Percentiles rank a stretch among this genome's conserved stretches.
phyloP scores from a whole-genome alignment of 2,888 invertebrate genomes.

The Panzeria rudis region DNA sequence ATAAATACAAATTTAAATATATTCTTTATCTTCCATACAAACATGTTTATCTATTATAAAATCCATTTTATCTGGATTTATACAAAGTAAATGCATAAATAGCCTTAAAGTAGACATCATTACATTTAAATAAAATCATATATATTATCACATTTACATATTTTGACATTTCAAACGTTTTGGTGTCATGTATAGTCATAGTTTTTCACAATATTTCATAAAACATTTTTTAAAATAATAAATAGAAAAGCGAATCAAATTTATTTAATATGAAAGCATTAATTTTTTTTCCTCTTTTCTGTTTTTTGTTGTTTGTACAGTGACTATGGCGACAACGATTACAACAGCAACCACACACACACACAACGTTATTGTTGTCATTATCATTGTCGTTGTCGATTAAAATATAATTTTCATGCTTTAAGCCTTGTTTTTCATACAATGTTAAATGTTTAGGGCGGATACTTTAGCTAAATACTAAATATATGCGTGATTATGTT shows the following conservation, averaged over 20 bases:
- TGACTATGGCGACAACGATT: not conserved
- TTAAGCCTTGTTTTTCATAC: not conserved
- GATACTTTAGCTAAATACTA: constrained; percentile 9
- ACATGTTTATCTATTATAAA: no score
- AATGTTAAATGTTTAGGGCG: constrained; percentile 39
- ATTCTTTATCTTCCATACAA: no score
- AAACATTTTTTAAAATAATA: not conserved
- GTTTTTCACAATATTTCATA: constrained; percentile 20
- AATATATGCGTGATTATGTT: not conserved
- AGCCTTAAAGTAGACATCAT: constrained; percentile 26
- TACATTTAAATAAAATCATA: constrained; percentile 34
- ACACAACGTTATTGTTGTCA: not conserved
- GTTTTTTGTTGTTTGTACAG: not conserved
- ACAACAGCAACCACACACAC: not conserved
- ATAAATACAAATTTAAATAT: no score
- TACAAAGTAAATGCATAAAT: not conserved
- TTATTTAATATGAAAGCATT: not conserved
- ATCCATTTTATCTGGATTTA: no score
- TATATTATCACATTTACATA: constrained; percentile 29
- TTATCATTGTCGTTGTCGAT: constrained; percentile 8
- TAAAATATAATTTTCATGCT: constrained; percentile 35
- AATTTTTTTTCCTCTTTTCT: not conserved
- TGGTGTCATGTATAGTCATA: not conserved
- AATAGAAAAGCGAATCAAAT: not conserved
- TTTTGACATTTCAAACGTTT: not conserved